Base-by-base conservation (phyloP, 2,797 vertebrate genomes). In the Menidia menidia region DNA sequence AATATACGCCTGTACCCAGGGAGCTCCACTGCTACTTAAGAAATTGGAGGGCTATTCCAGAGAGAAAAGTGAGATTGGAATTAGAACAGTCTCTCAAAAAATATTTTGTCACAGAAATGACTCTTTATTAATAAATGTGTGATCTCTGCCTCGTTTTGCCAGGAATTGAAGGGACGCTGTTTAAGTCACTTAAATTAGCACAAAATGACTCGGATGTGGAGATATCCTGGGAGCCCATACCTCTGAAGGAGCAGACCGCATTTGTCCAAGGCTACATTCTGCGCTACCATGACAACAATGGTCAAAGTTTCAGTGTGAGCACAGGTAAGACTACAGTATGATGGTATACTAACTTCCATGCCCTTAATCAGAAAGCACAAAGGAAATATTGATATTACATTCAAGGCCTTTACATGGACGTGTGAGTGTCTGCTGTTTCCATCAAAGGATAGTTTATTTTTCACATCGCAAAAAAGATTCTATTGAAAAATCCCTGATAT, bases 231-330 rank as follows among this genome's bases (percentile, higher is more conserved):
- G 10, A 63, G 0, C 60, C 39, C 2, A 18, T 93, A 32, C 12
- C 58, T 25, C 35, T 71, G 6, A 18, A 7, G 30, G 13, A 75
- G 12, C 90, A 86, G 68, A 60, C 60, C 0, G 90, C 93, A 7
- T 88, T 88, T 41, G 87, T 95, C 61, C 11, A 0, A 0, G 85
- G 90, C 12, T 94, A 92, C 44, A 50, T 18, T 14, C 64, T 94
- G 3, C 62, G 71, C 1, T 84, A 50, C 30, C 3, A 0, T 1
- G 52, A 61, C 43, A 15, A 39, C 4, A 30, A 3, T 7, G 1
- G 9, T 6, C 12, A 7, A 0, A 16, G 11, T 43, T 1, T 50
- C 64, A 51, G 0, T 2, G 19, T 80, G 50, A 75, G 18, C 39
- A 83, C 82, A 80, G 85, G 89, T 92, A 83, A 1, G 3, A 12